A percentile compares a stretch with the other conserved stretches of the same genome.
Evolutionary conservation across 1,140 invertebrate genomes (phyloP).

Genomic region (Calosoma granatense): DNA sequence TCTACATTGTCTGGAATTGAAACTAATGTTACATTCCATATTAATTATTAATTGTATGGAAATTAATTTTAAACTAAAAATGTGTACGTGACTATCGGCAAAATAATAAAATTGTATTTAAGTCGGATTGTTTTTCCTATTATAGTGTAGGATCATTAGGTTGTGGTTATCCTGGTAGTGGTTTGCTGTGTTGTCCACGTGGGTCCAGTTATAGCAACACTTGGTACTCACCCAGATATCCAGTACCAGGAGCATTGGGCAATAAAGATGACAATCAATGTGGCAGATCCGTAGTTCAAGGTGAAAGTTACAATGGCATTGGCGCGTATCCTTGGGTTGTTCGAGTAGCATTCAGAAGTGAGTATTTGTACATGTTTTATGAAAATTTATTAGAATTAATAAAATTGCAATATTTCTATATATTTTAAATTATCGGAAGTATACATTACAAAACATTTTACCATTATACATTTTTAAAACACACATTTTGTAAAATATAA

Average conservation of each 20-base stretch:
- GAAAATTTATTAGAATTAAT: slow-evolving; percentile 11
- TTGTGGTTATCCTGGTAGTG: slow-evolving; percentile 34
- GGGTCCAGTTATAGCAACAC: background rate
- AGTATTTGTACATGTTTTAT: slow-evolving; percentile 17
- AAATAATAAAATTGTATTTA: background rate
- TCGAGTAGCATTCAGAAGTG: slow-evolving; percentile 54
- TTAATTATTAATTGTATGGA: no score
- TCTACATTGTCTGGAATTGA: no score
- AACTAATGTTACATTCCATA: no score
- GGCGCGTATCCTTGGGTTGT: slow-evolving; percentile 57
- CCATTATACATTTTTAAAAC: no score
- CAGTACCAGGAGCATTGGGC: slow-evolving; percentile 6
- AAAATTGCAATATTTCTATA: background rate
- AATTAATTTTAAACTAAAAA: background rate
- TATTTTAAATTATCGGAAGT: background rate
- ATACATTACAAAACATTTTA: background rate
- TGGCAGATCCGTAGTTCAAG: slow-evolving; percentile 49
- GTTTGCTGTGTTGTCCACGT: slow-evolving; percentile 33
- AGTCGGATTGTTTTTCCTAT: background rate
- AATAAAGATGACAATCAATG: slow-evolving; percentile 34
- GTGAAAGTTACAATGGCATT: slow-evolving; percentile 49
- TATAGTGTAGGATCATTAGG: slow-evolving; percentile 30
- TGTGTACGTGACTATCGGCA: slow-evolving; percentile 4
- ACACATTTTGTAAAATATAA: no score
- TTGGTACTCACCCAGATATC: slow-evolving; percentile 11